Percentiles rank a stretch among this genome's conserved stretches.
These are phyloP conservation scores for Glyphotaelius pellucidus DNA, from an alignment of 2,888 invertebrate genomes.

Conservation along the genomic window DNA sequence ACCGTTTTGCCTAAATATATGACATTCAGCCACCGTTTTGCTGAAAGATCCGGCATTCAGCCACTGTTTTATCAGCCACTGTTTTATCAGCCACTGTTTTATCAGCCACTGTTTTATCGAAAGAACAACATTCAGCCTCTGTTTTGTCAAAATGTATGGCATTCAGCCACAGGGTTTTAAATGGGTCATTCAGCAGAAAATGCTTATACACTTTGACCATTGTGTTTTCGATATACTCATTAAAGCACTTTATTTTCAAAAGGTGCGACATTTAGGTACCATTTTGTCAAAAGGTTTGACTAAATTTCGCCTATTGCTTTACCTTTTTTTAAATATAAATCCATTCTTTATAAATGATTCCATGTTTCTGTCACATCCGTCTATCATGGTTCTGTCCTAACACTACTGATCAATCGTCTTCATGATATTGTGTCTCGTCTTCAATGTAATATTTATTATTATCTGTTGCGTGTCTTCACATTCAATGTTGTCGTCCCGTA, in stretches of 20 bases:
- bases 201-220: not conserved
- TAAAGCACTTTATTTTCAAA: not conserved
- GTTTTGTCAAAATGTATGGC: not conserved
- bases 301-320: not conserved
- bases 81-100: no score
- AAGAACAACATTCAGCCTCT: not conserved
- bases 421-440: not conserved
- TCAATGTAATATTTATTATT: not conserved
- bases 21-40: not conserved
- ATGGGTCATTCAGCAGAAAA: not conserved
- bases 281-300: not conserved
- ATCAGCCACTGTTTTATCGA: not conserved
- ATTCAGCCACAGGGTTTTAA: not conserved
- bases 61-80: not conserved
- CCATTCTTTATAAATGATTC: not conserved
- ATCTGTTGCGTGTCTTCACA: constrained; percentile 23
- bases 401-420: not conserved
- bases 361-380: not conserved
- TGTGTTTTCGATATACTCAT: not conserved
- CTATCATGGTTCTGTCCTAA: not conserved
- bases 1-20: no score
- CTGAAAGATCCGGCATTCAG: not conserved
- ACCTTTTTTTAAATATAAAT: not conserved
- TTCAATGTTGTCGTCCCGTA: not conserved
- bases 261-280: not conserved